Percentiles rank a stretch among this genome's conserved stretches.
These are phyloP conservation scores for Cochlearius cochlearius DNA, from an alignment of 2,113 vertebrate genomes.

Conservation along the genomic window DNA sequence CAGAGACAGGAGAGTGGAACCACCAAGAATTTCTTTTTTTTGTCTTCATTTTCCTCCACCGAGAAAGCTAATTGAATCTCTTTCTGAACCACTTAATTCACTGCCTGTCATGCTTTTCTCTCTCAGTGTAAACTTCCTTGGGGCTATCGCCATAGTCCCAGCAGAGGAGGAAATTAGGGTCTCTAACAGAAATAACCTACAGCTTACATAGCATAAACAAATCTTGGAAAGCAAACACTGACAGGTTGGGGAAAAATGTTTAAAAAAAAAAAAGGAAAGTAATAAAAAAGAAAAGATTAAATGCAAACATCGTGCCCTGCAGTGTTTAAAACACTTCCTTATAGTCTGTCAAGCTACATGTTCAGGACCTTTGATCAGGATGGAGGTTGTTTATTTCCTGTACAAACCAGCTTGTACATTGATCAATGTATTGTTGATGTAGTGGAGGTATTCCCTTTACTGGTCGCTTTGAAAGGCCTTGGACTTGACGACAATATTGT, in stretches of 20 bases:
- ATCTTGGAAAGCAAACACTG: constrained; percentile 54
- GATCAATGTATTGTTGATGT: constrained; percentile 54
- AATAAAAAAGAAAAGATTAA: constrained; percentile 55
- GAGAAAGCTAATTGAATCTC: constrained; percentile 46
- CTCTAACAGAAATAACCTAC: constrained; percentile 55
- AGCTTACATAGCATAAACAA: constrained; percentile 57
- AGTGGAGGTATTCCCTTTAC: constrained; percentile 14
- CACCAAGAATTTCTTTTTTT: not conserved
- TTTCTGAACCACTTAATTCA: constrained; percentile 53
- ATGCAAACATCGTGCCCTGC: constrained; percentile 45
- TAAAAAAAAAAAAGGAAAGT: not conserved
- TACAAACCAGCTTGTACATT: constrained; percentile 45
- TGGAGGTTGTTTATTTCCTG: constrained; percentile 55
- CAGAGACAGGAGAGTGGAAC: not conserved
- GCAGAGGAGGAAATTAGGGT: constrained; percentile 58
- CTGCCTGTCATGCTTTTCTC: constrained; percentile 38
- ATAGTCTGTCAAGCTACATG: constrained; percentile 52
- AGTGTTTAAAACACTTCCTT: constrained; percentile 63
- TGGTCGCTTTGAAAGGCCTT: not conserved
- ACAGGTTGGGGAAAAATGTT: constrained; percentile 42
- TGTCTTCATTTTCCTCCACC: constrained; percentile 1
- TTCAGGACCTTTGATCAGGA: constrained; percentile 61
- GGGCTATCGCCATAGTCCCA: constrained; percentile 33
- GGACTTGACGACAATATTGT: not conserved
- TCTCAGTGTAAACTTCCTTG: constrained; percentile 55